A percentile compares a stretch with the other conserved stretches of the same genome.
phyloP scores from a whole-genome alignment of 2,797 vertebrate genomes.

The Australoheros facetus region DNA sequence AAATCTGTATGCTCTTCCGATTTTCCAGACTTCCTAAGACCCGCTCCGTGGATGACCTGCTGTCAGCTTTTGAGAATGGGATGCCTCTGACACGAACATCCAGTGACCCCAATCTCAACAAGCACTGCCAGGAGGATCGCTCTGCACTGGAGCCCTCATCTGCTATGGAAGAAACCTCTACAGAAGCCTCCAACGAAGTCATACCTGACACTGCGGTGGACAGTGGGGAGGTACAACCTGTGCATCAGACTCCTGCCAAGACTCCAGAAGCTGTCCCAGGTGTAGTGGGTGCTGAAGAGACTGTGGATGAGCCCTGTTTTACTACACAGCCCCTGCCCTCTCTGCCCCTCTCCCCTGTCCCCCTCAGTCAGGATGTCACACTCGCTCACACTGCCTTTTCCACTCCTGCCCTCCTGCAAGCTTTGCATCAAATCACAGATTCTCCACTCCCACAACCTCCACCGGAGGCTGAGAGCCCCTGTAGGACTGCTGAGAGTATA shows the following conservation, averaged over 20 bases:
- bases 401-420: conserved; percentile 65
- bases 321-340: conserved; percentile 83
- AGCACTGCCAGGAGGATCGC: conserved; percentile 92
- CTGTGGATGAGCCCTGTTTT: conserved; percentile 72
- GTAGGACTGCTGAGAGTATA: conserved; percentile 64
- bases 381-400: conserved; percentile 45
- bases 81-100: conserved; percentile 92
- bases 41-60: conserved; percentile 95
- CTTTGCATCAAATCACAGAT: conserved; percentile 57
- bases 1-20: not conserved
- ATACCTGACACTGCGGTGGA: conserved; percentile 31
- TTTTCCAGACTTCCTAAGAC: conserved; percentile 93
- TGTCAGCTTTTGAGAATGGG: conserved; percentile 91
- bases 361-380: conserved; percentile 34
- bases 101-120: conserved; percentile 98
- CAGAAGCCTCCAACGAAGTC: conserved; percentile 42
- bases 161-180: conserved; percentile 49
- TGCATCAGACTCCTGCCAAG: conserved; percentile 35
- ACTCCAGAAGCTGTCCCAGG: conserved; percentile 29
- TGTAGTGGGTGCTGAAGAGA: conserved; percentile 43
- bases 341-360: conserved; percentile 65
- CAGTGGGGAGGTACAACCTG: conserved; percentile 44
- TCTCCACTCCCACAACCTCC: conserved; percentile 50
- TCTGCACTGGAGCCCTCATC: conserved; percentile 80
- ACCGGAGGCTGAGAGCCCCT: conserved; percentile 44